Conservation (phyloP, 2,888 invertebrate genomes). For the Drosophila trichaetosa region DNA sequence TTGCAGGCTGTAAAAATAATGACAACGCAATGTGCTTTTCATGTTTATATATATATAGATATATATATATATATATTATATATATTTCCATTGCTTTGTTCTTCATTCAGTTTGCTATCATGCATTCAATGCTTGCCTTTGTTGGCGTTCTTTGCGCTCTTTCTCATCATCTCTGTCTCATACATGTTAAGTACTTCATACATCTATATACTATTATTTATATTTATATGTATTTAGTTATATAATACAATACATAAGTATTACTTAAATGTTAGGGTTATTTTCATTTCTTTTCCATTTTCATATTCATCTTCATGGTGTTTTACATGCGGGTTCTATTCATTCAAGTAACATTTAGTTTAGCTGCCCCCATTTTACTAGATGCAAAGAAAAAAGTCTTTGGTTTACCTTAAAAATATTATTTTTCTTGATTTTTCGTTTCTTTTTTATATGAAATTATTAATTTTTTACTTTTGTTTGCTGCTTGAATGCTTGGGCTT, state of each 20-base stretch:
- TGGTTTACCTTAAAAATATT: slow-evolving; percentile 83
- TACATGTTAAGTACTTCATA: slow-evolving; percentile 68
- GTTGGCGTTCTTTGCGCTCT: slow-evolving; percentile 43
- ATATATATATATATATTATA: slow-evolving; percentile 38
- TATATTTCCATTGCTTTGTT: slow-evolving; percentile 72
- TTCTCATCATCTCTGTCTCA: slow-evolving; percentile 19
- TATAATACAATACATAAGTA: slow-evolving; percentile 71
- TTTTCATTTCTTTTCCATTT: slow-evolving; percentile 35
- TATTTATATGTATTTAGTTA: slow-evolving; percentile 45
- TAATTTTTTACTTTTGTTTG: slow-evolving; percentile 16
- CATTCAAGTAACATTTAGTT: slow-evolving; percentile 60
- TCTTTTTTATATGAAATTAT: slow-evolving; percentile 13
- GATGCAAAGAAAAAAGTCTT: slow-evolving; percentile 84
- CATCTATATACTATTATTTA: slow-evolving; percentile 60
- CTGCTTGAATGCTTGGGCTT: slow-evolving; percentile 58
- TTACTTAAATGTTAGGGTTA: slow-evolving; percentile 62
- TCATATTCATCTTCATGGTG: slow-evolving; percentile 18
- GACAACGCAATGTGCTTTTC: slow-evolving; percentile 57
- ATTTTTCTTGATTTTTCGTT: slow-evolving; percentile 32
- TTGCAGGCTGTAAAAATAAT: slow-evolving; percentile 58
- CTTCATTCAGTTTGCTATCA: slow-evolving; percentile 65
- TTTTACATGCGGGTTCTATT: slow-evolving; percentile 24
- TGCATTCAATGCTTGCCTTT: slow-evolving; percentile 74
- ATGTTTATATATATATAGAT: slow-evolving; percentile 46
- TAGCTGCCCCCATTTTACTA: slow-evolving; percentile 54